Evolutionary conservation across 1,140 invertebrate species (phyloP).

Genomic region (Trissolcus basalis): DNA sequence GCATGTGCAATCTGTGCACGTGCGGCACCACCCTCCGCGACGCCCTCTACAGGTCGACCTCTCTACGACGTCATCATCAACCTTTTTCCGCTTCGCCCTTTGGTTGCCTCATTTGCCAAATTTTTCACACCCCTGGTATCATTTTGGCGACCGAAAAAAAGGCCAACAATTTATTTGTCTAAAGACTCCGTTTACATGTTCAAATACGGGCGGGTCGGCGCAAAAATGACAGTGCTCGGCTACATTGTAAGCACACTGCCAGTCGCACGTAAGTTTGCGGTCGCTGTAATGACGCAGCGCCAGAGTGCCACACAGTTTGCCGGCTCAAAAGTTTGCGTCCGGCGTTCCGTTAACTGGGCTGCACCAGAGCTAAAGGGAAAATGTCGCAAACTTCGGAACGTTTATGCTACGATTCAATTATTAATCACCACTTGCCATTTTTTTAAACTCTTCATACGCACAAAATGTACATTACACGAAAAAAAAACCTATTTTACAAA

Average conservation of each 20-base stretch:
- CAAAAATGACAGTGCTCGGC: conserved; percentile 6
- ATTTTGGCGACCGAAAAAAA: too few relatives aligned
- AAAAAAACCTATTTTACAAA: too few relatives aligned
- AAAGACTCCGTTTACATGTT: neutral
- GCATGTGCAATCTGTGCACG: conserved; percentile 34
- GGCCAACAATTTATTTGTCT: conserved; percentile 11
- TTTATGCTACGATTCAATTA: too few relatives aligned
- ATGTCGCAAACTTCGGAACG: too few relatives aligned
- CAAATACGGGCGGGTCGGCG: neutral
- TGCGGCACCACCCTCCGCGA: conserved; percentile 13
- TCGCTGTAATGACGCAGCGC: conserved; percentile 4
- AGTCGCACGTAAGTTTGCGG: conserved; percentile 16
- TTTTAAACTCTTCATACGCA: too few relatives aligned
- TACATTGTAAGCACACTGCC: conserved; percentile 6
- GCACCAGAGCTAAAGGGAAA: too few relatives aligned
- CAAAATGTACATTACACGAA: too few relatives aligned
- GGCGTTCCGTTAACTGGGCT: neutral
- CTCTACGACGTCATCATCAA: conserved; percentile 4
- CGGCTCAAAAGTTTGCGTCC: conserved; percentile 6
- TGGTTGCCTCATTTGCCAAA: too few relatives aligned
- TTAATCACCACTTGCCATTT: too few relatives aligned
- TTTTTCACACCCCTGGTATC: too few relatives aligned
- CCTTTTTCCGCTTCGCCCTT: too few relatives aligned
- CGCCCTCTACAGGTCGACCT: conserved; percentile 25
- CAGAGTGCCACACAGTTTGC: conserved; percentile 7